Percentiles rank a stretch among this genome's conserved stretches.
These are phyloP conservation scores for Dione vanillae DNA, from an alignment of 2,888 invertebrate genomes.

Conservation along the genomic window DNA sequence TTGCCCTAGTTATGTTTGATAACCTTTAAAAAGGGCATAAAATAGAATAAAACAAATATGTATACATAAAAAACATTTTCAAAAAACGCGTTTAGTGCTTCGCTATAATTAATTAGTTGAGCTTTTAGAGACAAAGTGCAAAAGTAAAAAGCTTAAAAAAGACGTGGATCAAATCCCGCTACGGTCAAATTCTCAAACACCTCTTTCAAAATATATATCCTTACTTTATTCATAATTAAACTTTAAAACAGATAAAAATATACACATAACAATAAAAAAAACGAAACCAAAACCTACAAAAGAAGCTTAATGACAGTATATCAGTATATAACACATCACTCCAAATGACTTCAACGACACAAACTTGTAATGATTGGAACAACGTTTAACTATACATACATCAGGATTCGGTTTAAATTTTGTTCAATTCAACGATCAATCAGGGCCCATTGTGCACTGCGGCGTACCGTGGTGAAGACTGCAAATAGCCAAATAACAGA, in stretches of 20 bases:
- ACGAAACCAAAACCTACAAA: not conserved
- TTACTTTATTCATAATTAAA: too few species aligned
- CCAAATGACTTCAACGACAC: slow-evolving; percentile 40
- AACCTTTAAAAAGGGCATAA: too few species aligned
- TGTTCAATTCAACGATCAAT: slow-evolving; percentile 44
- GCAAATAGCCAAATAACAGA: slow-evolving; percentile 8
- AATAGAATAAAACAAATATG: too few species aligned
- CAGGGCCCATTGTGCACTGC: slow-evolving; percentile 29
- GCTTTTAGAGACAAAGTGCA: too few species aligned
- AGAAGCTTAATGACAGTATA: slow-evolving; percentile 19
- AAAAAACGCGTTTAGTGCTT: too few species aligned
- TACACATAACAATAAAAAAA: not conserved
- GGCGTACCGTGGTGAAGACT: slow-evolving; percentile 3
- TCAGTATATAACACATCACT: slow-evolving; percentile 29
- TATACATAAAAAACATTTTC: too few species aligned
- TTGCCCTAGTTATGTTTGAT: too few species aligned
- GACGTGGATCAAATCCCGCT: too few species aligned
- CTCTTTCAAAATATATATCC: too few species aligned
- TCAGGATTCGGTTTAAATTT: slow-evolving; percentile 45
- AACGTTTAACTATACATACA: slow-evolving; percentile 41
- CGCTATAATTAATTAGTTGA: too few species aligned
- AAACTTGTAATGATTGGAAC: slow-evolving; percentile 36
- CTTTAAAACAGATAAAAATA: not conserved
- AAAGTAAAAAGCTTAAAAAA: too few species aligned
- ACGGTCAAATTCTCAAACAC: too few species aligned